Conservation (phyloP, 2,797 vertebrate species). For the Saxicola maurus region DNA sequence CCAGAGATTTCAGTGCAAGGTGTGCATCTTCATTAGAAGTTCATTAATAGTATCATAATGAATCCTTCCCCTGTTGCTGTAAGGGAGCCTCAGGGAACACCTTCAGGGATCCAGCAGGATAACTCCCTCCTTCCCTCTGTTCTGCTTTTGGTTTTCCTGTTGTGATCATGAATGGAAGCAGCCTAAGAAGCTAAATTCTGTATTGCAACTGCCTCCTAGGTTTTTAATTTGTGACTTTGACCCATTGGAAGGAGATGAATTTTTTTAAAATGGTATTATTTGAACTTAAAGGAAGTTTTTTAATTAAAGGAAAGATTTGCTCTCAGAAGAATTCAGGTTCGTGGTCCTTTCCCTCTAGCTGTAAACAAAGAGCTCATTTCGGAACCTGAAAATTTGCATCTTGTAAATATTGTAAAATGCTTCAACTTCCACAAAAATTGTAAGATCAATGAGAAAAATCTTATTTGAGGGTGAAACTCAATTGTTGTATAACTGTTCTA, state of each 20-base stretch:
- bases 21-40: background rate
- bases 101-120: background rate
- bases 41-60: background rate
- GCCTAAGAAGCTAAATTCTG: background rate
- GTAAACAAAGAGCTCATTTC: background rate
- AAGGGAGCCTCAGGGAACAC: background rate
- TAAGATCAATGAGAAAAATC: background rate
- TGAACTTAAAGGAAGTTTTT: background rate
- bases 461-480: background rate
- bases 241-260: background rate
- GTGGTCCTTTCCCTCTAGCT: background rate
- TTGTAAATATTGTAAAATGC: background rate
- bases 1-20: background rate
- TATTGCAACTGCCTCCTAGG: background rate
- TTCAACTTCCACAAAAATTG: background rate
- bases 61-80: background rate
- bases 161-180: background rate
- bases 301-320: background rate
- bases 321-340: background rate
- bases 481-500: background rate
- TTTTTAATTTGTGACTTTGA: background rate
- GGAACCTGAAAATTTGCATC: background rate
- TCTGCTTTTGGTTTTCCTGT: background rate
- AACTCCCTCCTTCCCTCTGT: background rate
- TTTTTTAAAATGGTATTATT: background rate